Evolutionary conservation across 2,888 invertebrate genomes (phyloP), one percentile per base, ranked within the genome.

Genomic region (Neocrepidodera transversa): DNA sequence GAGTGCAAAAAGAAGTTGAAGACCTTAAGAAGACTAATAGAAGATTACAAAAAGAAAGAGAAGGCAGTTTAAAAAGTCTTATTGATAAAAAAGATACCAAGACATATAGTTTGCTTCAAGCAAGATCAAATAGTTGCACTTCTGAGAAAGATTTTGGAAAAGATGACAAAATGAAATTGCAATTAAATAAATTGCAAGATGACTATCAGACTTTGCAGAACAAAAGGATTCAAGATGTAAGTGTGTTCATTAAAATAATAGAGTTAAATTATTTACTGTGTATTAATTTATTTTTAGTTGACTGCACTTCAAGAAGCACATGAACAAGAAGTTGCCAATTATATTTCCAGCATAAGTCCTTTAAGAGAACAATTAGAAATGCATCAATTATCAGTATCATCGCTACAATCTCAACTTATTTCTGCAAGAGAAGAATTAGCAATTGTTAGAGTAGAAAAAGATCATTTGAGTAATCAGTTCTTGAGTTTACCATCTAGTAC

Each of bases 171-270:
- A 81, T 90, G 42, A 87, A 86, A 72, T 82, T 87, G 54, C 85
- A 80, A 60, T 61, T 79, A 36, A 70, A 72, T 38, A 66, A 76
- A 45, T 71, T 91, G 18, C 90, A 91, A 71, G 87, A 87, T 62
- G 92, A 92, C 72, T 89, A 89, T 70, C 88, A 90, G 76, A 80
- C 85, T 60, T 78, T 92, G 68, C 91, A 92, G 76, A 88, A 87
- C 68, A 92, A 92, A 75, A 83, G 92, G 52, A 82, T 92, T 69
- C 88, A 90, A 76, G 92, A 92, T 80, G 88, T 92, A 78, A 89
- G 90, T 38, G 38, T 23, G 4, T 23, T 23, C 23, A 5, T 23
- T 5, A 3, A 5, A 43, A 5, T 43, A 43, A 10, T 11, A 16
- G 8, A 18, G n/a, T n/a, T n/a, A n/a, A n/a, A n/a, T n/a, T n/a